phyloP scores from a whole-genome alignment of 2,113 vertebrate species.

The Forbesichthys agassizii region DNA sequence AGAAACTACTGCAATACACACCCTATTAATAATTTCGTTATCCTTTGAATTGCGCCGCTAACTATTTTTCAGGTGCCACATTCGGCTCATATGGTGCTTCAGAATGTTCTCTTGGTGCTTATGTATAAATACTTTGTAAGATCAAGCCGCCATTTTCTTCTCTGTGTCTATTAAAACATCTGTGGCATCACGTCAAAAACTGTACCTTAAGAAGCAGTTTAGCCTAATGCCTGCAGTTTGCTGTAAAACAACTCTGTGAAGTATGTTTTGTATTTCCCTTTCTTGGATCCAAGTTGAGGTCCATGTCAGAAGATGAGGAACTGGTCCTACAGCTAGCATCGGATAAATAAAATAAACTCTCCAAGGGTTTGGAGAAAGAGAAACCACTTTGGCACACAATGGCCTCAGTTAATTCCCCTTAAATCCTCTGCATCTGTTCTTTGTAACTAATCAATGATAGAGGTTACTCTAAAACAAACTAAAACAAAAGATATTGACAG shows the following conservation, averaged over 20 bases:
- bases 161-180: too few relatives aligned
- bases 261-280: not conserved
- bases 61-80: too few relatives aligned
- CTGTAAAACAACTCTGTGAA: not conserved
- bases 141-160: too few relatives aligned
- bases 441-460: constrained; percentile 39
- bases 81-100: too few relatives aligned
- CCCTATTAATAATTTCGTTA: too few relatives aligned
- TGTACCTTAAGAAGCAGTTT: too few relatives aligned
- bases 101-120: too few relatives aligned
- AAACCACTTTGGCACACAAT: constrained; percentile 27
- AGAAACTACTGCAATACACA: too few relatives aligned
- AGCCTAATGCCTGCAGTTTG: not conserved
- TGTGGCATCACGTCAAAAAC: too few relatives aligned
- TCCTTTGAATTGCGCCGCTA: too few relatives aligned
- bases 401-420: constrained; percentile 33
- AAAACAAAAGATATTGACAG: constrained; percentile 25
- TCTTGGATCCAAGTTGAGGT: not conserved
- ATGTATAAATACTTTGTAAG: too few relatives aligned
- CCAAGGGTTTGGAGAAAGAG: constrained; percentile 12
- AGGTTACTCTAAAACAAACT: constrained; percentile 8
- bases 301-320: constrained; percentile 26
- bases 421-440: constrained; percentile 40
- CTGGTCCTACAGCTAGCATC: constrained; percentile 26
- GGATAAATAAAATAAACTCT: constrained; percentile 31